Conservation (phyloP, 2,797 vertebrate species). For the Lemur catta region DNA sequence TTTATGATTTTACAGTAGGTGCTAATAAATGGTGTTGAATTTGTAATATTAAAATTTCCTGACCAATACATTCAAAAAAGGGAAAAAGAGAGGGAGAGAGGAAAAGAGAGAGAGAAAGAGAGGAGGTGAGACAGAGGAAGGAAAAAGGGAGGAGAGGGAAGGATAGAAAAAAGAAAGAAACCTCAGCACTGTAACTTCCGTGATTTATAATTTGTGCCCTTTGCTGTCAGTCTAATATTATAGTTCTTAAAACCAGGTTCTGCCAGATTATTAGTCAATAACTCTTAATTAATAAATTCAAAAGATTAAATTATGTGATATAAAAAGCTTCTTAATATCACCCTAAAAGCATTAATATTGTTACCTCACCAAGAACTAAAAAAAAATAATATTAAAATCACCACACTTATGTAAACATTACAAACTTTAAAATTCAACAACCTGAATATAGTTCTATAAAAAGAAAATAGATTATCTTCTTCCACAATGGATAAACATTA, state of each 20-base stretch:
- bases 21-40: neutral
- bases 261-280: conserved; percentile 1
- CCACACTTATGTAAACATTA: neutral
- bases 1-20: neutral
- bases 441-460: neutral
- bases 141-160: neutral
- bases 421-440: conserved; percentile 40
- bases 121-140: neutral
- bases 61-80: neutral
- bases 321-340: conserved; percentile 23
- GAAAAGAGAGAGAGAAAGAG: neutral
- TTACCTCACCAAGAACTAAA: neutral
- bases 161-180: neutral
- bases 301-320: conserved; percentile 18
- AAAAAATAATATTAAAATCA: conserved; percentile 40
- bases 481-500: neutral
- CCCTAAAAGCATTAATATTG: conserved; percentile 24
- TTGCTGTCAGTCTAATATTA: neutral
- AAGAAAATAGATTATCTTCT: conserved; percentile 27
- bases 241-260: conserved; percentile 21
- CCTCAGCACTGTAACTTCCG: neutral
- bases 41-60: neutral
- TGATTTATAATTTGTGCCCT: neutral
- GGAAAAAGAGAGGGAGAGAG: neutral
- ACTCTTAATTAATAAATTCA: neutral